Evolutionary conservation across 2,113 vertebrate species (phyloP).

Genomic region (Hystrix brachyura): DNA sequence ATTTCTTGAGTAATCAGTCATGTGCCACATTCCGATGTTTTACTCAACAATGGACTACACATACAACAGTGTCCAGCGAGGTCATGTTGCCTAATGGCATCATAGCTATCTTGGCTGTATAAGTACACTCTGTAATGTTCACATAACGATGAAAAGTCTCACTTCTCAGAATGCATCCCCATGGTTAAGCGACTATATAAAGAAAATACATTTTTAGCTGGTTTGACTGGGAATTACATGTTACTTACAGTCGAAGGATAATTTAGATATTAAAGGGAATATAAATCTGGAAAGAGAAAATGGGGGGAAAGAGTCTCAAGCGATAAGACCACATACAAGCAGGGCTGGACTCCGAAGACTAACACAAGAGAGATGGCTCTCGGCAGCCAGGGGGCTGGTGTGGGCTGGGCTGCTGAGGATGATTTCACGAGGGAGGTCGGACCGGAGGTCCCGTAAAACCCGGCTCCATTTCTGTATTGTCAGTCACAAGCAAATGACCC

Average conservation of each 20-base stretch:
- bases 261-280: conserved; percentile 50
- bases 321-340: neutral
- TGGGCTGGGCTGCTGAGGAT: neutral
- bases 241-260: neutral
- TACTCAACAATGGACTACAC: neutral
- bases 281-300: conserved; percentile 45
- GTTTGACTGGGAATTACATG: neutral
- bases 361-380: neutral
- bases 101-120: neutral
- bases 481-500: neutral
- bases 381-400: neutral
- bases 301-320: neutral
- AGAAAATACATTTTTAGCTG: neutral
- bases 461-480: neutral
- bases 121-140: neutral
- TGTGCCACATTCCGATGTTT: neutral
- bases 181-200: neutral
- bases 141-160: neutral
- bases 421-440: neutral
- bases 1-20: neutral
- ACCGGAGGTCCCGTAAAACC: neutral
- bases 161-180: neutral
- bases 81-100: neutral
- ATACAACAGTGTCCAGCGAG: neutral
- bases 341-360: conserved; percentile 1